Conservation (phyloP, 1,140 invertebrate species). For the Plectus sambesii region DNA sequence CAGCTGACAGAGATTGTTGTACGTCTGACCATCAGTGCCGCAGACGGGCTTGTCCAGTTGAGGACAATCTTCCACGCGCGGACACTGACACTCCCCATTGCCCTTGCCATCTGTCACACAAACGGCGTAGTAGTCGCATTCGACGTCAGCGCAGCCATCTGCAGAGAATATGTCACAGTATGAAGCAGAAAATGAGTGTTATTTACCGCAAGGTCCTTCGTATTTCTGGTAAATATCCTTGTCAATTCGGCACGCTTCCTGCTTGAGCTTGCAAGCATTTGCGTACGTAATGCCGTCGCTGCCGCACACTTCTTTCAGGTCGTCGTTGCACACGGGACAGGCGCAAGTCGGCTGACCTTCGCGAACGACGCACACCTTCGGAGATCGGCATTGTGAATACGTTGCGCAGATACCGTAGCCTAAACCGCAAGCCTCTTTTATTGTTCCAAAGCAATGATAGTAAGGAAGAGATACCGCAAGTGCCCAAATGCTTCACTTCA, state of each 20-base stretch:
- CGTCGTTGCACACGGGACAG: conserved; percentile 69
- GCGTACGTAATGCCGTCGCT: conserved; percentile 75
- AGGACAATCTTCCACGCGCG: too few relatives aligned
- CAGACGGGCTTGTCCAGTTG: conserved; percentile 70
- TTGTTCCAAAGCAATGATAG: not conserved
- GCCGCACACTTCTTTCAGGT: conserved; percentile 73
- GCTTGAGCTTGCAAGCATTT: conserved; percentile 68
- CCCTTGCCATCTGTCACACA: too few relatives aligned
- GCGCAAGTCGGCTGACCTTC: conserved; percentile 64
- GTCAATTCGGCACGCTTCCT: conserved; percentile 63
- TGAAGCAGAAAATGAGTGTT: too few relatives aligned
- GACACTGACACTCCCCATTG: too few relatives aligned
- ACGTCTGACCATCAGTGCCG: conserved; percentile 54
- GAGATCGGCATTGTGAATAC: conserved; percentile 62
- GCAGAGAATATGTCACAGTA: too few relatives aligned
- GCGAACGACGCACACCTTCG: conserved; percentile 63
- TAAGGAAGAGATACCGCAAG: conserved; percentile 57
- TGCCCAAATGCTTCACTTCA: conserved; percentile 61
- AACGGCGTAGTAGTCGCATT: too few relatives aligned
- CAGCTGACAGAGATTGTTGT: conserved; percentile 69
- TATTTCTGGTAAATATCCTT: conserved; percentile 63
- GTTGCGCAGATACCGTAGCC: conserved; percentile 52
- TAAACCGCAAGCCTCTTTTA: conserved; percentile 20
- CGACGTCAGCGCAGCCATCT: conserved; percentile 77
- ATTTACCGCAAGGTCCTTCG: conserved; percentile 71